Evolutionary conservation across 2,888 invertebrate genomes (phyloP).

Genomic region (Chloromyia formosa): DNA sequence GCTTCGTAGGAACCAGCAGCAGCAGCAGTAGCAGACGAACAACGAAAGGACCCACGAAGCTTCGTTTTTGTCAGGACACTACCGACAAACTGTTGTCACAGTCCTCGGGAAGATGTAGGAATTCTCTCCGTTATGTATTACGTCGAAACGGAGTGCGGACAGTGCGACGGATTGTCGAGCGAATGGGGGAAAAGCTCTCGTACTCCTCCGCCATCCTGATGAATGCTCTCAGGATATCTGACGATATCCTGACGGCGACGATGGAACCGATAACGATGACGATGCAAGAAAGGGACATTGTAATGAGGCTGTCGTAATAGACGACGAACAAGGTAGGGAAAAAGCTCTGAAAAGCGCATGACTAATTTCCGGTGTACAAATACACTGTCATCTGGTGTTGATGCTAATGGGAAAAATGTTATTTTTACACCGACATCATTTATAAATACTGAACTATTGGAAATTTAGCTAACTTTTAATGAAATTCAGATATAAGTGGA

Average conservation of each 20-base stretch:
- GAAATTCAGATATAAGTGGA: too few relatives aligned
- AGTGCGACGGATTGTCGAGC: neutral
- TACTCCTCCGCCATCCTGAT: neutral
- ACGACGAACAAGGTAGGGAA: slow-evolving; percentile 5
- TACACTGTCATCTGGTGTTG: slow-evolving; percentile 17
- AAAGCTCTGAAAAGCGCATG: slow-evolving; percentile 46
- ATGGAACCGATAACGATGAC: neutral
- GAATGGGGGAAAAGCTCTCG: slow-evolving; percentile 1
- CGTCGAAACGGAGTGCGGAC: neutral
- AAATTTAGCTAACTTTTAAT: too few relatives aligned
- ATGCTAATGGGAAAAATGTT: slow-evolving; percentile 22
- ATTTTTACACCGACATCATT: slow-evolving; percentile 23
- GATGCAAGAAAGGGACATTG: slow-evolving; percentile 30
- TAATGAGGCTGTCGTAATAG: slow-evolving; percentile 8
- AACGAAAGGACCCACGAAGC: slow-evolving; percentile 28
- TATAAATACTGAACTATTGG: too few relatives aligned
- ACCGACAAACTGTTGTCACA: slow-evolving; percentile 32
- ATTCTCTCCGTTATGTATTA: slow-evolving; percentile 11
- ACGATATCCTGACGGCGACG: slow-evolving; percentile 22
- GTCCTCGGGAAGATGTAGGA: slow-evolving; percentile 3
- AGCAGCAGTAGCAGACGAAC: neutral
- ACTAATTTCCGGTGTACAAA: slow-evolving; percentile 43
- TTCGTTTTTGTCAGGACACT: slow-evolving; percentile 22
- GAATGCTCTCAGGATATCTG: neutral
- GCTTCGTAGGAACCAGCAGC: slow-evolving; percentile 17